phyloP scores from a whole-genome alignment of 92 coral and sea anemone genomes.

The Parazoanthus darwini region DNA sequence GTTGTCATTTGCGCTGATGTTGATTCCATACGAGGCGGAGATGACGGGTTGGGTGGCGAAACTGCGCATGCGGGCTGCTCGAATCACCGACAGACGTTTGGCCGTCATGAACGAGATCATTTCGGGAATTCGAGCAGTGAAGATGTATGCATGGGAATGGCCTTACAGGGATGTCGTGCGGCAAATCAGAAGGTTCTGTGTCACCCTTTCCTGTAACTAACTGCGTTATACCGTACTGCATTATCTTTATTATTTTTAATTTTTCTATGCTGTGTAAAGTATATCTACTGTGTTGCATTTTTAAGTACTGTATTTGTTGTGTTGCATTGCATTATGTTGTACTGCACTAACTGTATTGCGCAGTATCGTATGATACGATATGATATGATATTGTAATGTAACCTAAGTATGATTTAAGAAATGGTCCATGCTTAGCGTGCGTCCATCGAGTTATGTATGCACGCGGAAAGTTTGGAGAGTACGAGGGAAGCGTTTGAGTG shows the following conservation, averaged over 20 bases:
- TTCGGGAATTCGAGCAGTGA: slow-evolving; percentile 89
- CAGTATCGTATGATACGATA: neutral
- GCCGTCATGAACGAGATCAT: slow-evolving; percentile 92
- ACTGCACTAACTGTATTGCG: neutral
- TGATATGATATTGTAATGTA: too few relatives aligned
- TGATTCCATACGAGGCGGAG: slow-evolving; percentile 95
- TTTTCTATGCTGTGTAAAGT: neutral
- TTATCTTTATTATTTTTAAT: too few relatives aligned
- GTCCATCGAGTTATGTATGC: too few relatives aligned
- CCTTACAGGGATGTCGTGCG: slow-evolving; percentile 86
- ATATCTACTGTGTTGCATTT: too few relatives aligned
- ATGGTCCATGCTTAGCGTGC: too few relatives aligned
- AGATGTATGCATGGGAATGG: slow-evolving; percentile 98
- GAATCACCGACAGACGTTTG: slow-evolving; percentile 86
- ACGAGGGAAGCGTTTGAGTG: too few relatives aligned
- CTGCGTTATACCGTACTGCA: neutral
- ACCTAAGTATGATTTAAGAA: too few relatives aligned
- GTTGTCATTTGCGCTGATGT: slow-evolving; percentile 84
- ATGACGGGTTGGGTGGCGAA: slow-evolving; percentile 98
- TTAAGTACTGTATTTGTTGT: too few relatives aligned
- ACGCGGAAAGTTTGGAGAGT: too few relatives aligned
- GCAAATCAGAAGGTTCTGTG: slow-evolving; percentile 61
- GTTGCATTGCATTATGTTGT: too few relatives aligned
- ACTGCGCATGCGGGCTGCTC: slow-evolving; percentile 85
- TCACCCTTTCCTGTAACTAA: too few relatives aligned